A percentile compares a stretch with the other conserved stretches of the same genome.
Evolutionary conservation across 2,113 vertebrate species (phyloP).

Genomic region (Tragelaphus imberbis): DNA sequence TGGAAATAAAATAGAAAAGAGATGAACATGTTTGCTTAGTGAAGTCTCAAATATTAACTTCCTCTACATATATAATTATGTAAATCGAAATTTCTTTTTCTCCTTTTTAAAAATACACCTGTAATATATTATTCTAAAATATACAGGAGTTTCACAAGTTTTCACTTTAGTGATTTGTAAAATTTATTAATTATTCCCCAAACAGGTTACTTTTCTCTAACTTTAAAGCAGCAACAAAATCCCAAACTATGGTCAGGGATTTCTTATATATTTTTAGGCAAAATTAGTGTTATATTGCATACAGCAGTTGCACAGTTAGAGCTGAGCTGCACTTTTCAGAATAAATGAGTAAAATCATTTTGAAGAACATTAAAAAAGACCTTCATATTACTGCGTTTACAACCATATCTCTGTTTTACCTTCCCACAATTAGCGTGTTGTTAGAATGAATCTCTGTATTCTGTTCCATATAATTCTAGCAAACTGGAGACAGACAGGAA

Average conservation of each 20-base stretch:
- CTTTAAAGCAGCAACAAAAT: not conserved
- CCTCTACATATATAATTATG: not conserved
- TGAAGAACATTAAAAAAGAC: slow-evolving; percentile 22
- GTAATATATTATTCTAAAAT: slow-evolving; percentile 18
- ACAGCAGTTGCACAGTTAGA: not conserved
- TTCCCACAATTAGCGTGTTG: slow-evolving; percentile 42
- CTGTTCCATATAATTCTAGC: not conserved
- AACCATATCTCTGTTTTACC: not conserved
- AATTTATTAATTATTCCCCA: slow-evolving; percentile 44
- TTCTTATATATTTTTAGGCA: not conserved
- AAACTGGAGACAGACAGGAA: slow-evolving; percentile 29
- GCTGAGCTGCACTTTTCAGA: slow-evolving; percentile 16
- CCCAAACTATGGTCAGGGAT: not conserved
- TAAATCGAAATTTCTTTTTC: not conserved
- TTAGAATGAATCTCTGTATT: slow-evolving; percentile 47
- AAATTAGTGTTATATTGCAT: not conserved
- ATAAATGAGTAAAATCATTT: slow-evolving; percentile 35
- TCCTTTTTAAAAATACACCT: not conserved
- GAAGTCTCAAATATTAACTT: not conserved
- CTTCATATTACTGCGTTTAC: not conserved
- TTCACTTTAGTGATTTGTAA: slow-evolving; percentile 30
- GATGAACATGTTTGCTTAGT: not conserved
- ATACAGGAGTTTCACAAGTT: slow-evolving; percentile 34
- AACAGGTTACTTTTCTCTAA: slow-evolving; percentile 23
- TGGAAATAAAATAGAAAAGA: slow-evolving; percentile 24